Base-by-base conservation (phyloP, 1,140 invertebrate species). In the Atopsyche davidsoni region DNA sequence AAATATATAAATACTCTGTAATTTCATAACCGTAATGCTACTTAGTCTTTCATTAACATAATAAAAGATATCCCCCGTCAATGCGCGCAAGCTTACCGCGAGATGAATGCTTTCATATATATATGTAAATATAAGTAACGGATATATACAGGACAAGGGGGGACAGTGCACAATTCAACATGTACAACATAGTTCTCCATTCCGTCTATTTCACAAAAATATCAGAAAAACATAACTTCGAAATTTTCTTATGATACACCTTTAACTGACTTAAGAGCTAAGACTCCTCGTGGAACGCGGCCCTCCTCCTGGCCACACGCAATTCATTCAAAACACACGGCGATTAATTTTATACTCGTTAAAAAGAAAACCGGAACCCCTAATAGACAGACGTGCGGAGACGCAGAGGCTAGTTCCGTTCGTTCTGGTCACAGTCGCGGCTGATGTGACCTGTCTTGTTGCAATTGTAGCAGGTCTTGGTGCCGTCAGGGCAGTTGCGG, bases 391-490 rank as follows among this genome's bases (percentile, higher is more conserved):
- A 52, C 45, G 19, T 40, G n/a, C 18, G 19, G 46, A 32, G 28
- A 41, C 24, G 24, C 34, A 25, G 47, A 60, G 57, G 69, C 64
- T 80, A 80, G 76, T 81, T 80, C 69, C 77, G 77, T 64, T 79
- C 81, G 50, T 83, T 79, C 66, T 87, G 83, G 60, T 86, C 84
- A 75, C 89, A 94, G 65, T 93, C 89, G 57, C 89, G 84, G 71
- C 86, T 88, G 73, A 92, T 85, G 77, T 94, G 89, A 45, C 89
- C 90, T 42, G 83, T 79, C 70, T 92, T 89, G 71, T 87, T 85
- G 73, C 90, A 93, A 60, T 82, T 82, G 75, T 92, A 92, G 75
- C 89, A 93, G 50, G 82, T 86, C 73, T 89, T 88, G 55, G 82
- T 80, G 60, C 80, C 83, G 62, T 90, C 82, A 53, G 86, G 86